Evolutionary conservation across 2,797 vertebrate genomes (phyloP).

Genomic region (Sebastiscus tertius): DNA sequence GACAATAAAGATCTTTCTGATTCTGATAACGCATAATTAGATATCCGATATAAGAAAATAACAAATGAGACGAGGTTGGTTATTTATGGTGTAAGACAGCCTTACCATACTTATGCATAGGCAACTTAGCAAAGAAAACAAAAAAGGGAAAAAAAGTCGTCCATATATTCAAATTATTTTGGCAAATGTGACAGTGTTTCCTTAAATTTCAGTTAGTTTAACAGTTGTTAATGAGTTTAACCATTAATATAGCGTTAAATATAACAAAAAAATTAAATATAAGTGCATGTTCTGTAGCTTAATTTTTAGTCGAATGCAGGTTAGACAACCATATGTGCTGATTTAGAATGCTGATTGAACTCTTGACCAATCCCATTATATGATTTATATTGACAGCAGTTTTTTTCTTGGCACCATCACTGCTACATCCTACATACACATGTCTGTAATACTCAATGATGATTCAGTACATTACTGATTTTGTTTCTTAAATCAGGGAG

Average conservation of each 20-base stretch:
- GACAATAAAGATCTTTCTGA: no score
- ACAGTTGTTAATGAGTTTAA: not conserved
- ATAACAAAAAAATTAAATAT: not conserved
- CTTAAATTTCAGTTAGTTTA: not conserved
- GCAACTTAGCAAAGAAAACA: not conserved
- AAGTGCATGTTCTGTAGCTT: not conserved
- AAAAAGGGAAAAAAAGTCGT: not conserved
- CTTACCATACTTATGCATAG: not conserved
- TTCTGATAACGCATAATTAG: not conserved
- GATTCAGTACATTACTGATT: not conserved
- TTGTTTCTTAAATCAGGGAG: not conserved
- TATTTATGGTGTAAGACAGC: not conserved
- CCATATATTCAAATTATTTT: not conserved
- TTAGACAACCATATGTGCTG: not conserved
- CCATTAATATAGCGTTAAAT: not conserved
- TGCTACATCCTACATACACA: not conserved
- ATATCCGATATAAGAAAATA: not conserved
- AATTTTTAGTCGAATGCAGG: not conserved
- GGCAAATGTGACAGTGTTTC: not conserved
- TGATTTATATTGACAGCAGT: not conserved
- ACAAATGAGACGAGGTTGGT: not conserved
- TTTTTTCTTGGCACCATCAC: not conserved
- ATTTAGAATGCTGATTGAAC: not conserved
- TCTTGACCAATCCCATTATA: not conserved
- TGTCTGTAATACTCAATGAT: not conserved